These are phyloP conservation scores for Araneus ventricosus DNA, from an alignment of 1,140 invertebrate genomes.

Conservation along the genomic window DNA sequence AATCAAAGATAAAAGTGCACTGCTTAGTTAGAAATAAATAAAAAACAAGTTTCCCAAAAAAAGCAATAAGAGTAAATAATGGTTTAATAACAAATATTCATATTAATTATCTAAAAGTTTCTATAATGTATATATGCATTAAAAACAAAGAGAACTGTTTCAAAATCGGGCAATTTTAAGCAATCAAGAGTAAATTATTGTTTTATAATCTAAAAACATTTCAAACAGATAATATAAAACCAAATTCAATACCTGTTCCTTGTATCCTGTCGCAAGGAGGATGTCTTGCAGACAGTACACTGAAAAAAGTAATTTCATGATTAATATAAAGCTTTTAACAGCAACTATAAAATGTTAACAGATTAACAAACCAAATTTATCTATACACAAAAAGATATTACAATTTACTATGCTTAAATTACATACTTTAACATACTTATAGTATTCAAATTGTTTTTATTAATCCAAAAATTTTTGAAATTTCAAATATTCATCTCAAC, in stretches of 20 bases:
- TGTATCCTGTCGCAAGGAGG: conserved; percentile 57
- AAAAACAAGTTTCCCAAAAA: too few relatives aligned
- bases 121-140: background rate
- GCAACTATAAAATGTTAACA: background rate
- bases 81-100: too few relatives aligned
- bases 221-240: background rate
- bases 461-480: background rate
- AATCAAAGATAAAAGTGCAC: too few relatives aligned
- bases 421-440: too few relatives aligned
- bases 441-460: too few relatives aligned
- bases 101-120: too few relatives aligned
- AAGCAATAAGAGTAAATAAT: too few relatives aligned
- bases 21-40: too few relatives aligned
- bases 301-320: conserved; percentile 23
- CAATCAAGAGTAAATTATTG: background rate
- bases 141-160: background rate
- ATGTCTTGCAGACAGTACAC: conserved; percentile 21
- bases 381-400: too few relatives aligned
- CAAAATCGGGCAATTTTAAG: background rate
- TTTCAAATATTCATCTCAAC: too few relatives aligned
- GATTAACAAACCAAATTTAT: background rate
- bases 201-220: background rate
- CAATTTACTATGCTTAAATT: too few relatives aligned
- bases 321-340: conserved; percentile 4
- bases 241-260: conserved; percentile 67